Base-by-base conservation (phyloP, 2,888 invertebrate species). In the Brachynemurus nebulosus region DNA sequence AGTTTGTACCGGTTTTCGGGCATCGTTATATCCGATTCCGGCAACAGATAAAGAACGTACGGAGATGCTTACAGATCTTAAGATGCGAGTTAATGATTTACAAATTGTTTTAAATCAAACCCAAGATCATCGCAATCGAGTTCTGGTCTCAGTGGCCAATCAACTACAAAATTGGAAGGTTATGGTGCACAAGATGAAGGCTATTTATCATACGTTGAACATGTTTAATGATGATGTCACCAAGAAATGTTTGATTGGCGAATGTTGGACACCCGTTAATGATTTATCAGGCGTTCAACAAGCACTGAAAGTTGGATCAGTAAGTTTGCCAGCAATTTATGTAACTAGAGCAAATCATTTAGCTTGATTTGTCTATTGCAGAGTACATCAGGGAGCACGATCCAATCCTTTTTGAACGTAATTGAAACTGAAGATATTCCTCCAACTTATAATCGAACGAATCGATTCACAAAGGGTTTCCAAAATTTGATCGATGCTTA, bases 1-100 rank as follows among this genome's bases (percentile, higher is more conserved):
- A 66, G 89, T 93, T 38, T 92, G 91, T 68, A 81, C 86, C 51
- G 92, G 92, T 2, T 93, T 90, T 67, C 85, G 89, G 55, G 92
- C 92, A 2, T 88, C 89, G 3, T 68, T 92, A 48, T 93, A 93
- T 67, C 89, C 90, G 0, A 92, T 92, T 61, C 92, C 93, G 1
- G 90, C 86, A 48, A 83, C 83, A 27, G 79, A 82, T 52, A 71
- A 74, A 12, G 92, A 93, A 59, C 69, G 92, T 27, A 71, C 83
- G 51, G 90, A 92, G 58, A 91, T 92, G 89, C 77, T 88, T 40
- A 82, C 85, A 57, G 90, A 89, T 2, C 89, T 93, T 2, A 76
- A 86, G 64, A 89, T 89, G 0, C 71, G 92, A 41, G 78, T 93
- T 40, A 91, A 91, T 59, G 92, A 93, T 67, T 74, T 93, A 41